Percentiles rank a stretch among this genome's conserved stretches.
Conservation (phyloP, 1,140 invertebrate genomes). For the Acromyrmex heyeri region DNA sequence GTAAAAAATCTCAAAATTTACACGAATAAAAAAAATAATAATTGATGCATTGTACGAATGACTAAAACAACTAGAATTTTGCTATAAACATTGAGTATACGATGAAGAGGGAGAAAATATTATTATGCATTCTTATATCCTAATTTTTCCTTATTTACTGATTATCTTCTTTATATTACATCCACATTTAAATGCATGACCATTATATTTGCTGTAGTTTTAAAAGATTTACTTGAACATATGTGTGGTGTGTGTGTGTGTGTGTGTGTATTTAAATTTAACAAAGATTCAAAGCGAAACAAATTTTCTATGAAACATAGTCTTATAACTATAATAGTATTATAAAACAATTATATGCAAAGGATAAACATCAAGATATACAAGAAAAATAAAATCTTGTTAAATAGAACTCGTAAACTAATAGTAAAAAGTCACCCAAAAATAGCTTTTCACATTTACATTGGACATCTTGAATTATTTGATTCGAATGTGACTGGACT, state of each 20-base stretch:
- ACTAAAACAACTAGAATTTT: not conserved
- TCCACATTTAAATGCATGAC: not conserved
- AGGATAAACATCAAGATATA: conserved; percentile 3
- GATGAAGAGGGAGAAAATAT: not conserved
- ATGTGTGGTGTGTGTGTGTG: too few species aligned
- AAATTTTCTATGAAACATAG: not conserved
- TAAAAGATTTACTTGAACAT: conserved; percentile 3
- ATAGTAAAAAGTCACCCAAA: not conserved
- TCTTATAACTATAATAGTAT: too few species aligned
- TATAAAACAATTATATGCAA: conserved; percentile 3
- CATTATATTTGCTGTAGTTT: not conserved
- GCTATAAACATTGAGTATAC: not conserved
- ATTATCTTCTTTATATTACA: not conserved
- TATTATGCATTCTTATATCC: not conserved
- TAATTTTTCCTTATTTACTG: not conserved
- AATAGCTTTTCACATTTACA: conserved; percentile 13
- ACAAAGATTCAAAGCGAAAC: not conserved
- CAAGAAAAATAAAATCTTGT: not conserved
- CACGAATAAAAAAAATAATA: not conserved
- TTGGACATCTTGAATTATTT: conserved; percentile 19
- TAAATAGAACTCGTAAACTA: conserved; percentile 7
- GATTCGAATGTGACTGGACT: not conserved
- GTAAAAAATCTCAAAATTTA: not conserved
- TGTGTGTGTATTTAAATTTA: too few species aligned
- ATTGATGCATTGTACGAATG: not conserved